Evolutionary conservation across 2,113 vertebrate species (phyloP).

Genomic region (Coptodon rendalli): DNA sequence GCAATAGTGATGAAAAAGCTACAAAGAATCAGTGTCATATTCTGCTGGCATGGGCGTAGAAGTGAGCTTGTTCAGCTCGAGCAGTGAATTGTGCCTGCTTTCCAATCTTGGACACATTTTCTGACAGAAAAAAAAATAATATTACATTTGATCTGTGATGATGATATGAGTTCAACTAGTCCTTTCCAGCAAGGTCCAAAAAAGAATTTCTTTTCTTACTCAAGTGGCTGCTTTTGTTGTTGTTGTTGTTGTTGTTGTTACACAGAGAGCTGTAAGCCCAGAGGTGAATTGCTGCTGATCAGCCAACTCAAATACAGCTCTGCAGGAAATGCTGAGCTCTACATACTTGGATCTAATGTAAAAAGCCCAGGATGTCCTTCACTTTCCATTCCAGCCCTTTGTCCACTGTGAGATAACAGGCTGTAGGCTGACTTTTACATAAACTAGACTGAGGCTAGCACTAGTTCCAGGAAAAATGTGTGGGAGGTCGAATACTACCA

Average conservation of each 20-base stretch:
- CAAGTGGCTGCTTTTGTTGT: conserved; percentile 20
- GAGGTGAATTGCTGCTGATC: conserved; percentile 50
- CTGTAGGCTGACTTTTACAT: neutral
- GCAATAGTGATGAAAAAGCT: neutral
- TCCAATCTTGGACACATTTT: neutral
- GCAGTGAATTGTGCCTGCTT: neutral
- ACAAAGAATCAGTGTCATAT: neutral
- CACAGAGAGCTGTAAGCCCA: conserved; percentile 42
- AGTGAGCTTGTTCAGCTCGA: neutral
- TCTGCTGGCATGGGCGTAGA: neutral
- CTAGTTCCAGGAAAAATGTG: conserved; percentile 7
- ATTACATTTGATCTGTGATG: neutral
- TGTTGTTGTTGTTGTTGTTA: neutral
- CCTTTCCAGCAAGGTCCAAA: conserved; percentile 7
- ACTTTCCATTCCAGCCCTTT: conserved; percentile 5
- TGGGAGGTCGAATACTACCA: neutral
- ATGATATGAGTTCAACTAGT: conserved; percentile 10
- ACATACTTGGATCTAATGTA: conserved; percentile 24
- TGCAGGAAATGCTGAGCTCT: conserved; percentile 47
- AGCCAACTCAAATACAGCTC: conserved; percentile 45
- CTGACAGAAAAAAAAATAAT: neutral
- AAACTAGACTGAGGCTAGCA: neutral
- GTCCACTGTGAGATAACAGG: neutral
- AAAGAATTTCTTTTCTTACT: conserved; percentile 6
- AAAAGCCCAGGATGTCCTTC: conserved; percentile 19